Evolutionary conservation across 2,113 vertebrate species (phyloP).

Genomic region (Apteryx owenii): DNA sequence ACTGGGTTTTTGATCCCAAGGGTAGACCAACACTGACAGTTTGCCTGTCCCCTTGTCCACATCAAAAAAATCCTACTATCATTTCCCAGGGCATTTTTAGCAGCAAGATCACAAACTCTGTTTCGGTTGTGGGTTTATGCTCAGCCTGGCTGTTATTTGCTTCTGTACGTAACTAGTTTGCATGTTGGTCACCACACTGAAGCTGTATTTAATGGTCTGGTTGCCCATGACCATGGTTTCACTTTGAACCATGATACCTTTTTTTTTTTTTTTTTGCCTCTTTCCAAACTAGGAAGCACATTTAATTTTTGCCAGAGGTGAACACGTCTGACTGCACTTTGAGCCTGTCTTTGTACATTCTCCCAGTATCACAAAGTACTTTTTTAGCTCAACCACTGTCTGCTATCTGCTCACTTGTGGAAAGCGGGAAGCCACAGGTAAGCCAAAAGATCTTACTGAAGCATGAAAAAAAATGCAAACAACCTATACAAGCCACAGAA

Average conservation of each 20-base stretch:
- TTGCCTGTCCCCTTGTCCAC: background rate
- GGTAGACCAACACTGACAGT: too few relatives aligned
- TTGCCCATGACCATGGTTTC: background rate
- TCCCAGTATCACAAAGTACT: background rate
- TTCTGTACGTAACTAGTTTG: background rate
- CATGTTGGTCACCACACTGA: background rate
- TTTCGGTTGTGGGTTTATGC: background rate
- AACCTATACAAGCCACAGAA: background rate
- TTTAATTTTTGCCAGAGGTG: background rate
- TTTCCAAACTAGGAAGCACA: background rate
- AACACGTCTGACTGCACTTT: background rate
- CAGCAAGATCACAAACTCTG: background rate
- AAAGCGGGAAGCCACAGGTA: background rate
- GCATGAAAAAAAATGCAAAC: background rate
- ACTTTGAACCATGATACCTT: background rate
- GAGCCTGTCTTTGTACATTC: background rate
- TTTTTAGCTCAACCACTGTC: rapidly evolving
- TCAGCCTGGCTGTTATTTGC: background rate
- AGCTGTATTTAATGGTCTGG: background rate
- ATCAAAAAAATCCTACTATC: background rate
- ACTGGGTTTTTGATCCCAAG: background rate
- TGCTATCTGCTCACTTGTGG: rapidly evolving
- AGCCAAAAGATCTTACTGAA: background rate
- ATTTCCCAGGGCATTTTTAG: background rate
- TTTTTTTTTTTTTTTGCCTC: background rate